A percentile compares a stretch with the other conserved stretches of the same genome.
Conservation (phyloP, 2,797 vertebrate species). For the Euphonia xanthogaster region DNA sequence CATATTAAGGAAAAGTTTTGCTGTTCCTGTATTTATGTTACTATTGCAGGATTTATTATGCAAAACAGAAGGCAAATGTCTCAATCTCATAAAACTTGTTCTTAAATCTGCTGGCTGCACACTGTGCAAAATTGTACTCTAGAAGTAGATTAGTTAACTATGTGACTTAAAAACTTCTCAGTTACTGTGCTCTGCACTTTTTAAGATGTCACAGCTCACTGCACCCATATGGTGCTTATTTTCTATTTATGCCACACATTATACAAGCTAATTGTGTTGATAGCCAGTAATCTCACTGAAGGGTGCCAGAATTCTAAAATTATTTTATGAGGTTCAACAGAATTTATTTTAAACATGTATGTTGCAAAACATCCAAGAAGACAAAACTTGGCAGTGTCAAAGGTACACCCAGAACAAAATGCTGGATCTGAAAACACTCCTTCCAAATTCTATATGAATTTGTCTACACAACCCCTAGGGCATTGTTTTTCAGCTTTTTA, state of each 20-base stretch:
- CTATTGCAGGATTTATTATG: background rate
- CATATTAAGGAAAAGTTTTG: background rate
- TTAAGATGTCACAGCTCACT: conserved; percentile 20
- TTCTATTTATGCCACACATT: conserved; percentile 19
- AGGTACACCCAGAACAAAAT: background rate
- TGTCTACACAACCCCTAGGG: background rate
- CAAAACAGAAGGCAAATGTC: conserved; percentile 42
- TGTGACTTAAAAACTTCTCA: background rate
- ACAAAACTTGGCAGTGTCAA: background rate
- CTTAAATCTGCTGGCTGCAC: conserved; percentile 12
- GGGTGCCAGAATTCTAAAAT: background rate
- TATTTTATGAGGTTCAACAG: conserved; percentile 3
- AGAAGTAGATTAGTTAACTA: conserved; percentile 11
- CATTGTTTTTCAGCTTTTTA: background rate
- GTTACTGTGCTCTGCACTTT: background rate
- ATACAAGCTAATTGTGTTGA: background rate
- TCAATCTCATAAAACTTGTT: background rate
- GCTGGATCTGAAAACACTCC: background rate
- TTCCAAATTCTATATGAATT: background rate
- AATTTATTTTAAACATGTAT: conserved; percentile 7
- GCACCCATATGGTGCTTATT: conserved; percentile 29
- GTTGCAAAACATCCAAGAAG: background rate
- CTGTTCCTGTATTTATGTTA: background rate
- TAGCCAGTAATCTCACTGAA: conserved; percentile 16
- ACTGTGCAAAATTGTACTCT: background rate